Conservation (phyloP, 2,797 vertebrate species). For the Distichodus sexfasciatus region DNA sequence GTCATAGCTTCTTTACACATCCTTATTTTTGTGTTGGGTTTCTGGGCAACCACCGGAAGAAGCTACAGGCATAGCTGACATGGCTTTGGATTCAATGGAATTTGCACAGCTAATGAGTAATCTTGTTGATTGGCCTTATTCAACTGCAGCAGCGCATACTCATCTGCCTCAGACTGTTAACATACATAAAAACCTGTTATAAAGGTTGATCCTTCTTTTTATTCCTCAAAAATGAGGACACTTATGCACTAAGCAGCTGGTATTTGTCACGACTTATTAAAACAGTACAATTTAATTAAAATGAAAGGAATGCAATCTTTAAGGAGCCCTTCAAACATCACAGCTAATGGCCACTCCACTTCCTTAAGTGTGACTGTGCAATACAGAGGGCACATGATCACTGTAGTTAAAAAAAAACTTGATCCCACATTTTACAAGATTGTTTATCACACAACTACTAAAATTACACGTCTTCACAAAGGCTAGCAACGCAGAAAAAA, state of each 20-base stretch:
- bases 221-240: no score
- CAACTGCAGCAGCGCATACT: neutral
- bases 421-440: no score
- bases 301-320: neutral
- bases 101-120: neutral
- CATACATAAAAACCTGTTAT: neutral
- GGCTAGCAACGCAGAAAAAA: no score
- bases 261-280: no score
- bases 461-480: no score
- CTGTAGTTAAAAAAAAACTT: no score
- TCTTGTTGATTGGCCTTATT: neutral
- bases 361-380: conserved; percentile 10
- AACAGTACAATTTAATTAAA: no score
- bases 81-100: neutral
- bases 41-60: conserved; percentile 3
- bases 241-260: no score
- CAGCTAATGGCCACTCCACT: neutral
- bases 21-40: neutral
- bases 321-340: neutral
- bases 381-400: neutral
- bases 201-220: conserved; percentile 17
- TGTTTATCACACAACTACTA: no score
- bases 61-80: neutral
- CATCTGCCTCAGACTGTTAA: neutral
- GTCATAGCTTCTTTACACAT: neutral